phyloP scores from a whole-genome alignment of 2,797 vertebrate genomes.

The Gila robusta region DNA sequence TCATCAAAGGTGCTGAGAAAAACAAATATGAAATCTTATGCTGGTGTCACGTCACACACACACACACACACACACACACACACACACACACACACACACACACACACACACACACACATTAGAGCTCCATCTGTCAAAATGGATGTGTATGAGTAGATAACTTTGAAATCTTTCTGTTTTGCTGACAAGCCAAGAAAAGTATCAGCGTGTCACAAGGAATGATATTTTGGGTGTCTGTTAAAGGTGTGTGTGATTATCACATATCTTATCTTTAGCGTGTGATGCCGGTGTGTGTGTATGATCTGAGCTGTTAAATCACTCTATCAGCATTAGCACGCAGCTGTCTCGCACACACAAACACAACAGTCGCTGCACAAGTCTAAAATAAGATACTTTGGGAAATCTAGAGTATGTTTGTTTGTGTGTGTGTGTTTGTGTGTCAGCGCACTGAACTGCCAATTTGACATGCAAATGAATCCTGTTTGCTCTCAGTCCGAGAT shows the following conservation, averaged over 20 bases:
- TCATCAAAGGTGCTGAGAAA: conserved; percentile 58
- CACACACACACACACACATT: conserved; percentile 9
- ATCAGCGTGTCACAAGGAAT: conserved; percentile 31
- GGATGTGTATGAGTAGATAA: conserved; percentile 27
- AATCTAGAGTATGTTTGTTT: conserved; percentile 4
- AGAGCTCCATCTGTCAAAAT: conserved; percentile 10
- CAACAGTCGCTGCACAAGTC: not conserved
- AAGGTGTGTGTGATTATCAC: conserved; percentile 22
- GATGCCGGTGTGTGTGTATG: not conserved
- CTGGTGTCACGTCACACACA: conserved; percentile 55
- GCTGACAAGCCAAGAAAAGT: conserved; percentile 42
- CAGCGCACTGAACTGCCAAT: conserved; percentile 75
- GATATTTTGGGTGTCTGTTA: conserved; percentile 48
- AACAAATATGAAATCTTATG: conserved; percentile 51
- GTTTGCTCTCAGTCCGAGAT: conserved; percentile 79
- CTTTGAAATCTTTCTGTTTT: conserved; percentile 41
- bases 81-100: not conserved
- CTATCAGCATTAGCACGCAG: conserved; percentile 24
- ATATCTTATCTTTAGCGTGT: conserved; percentile 18
- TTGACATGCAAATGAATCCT: conserved; percentile 76
- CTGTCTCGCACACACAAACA: not conserved
- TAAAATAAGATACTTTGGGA: conserved; percentile 35
- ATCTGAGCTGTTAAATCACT: not conserved
- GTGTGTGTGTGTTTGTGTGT: conserved; percentile 55
- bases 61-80: conserved; percentile 30